These are phyloP conservation scores for Pitangus sulphuratus DNA, from an alignment of 2,797 vertebrate genomes.

Conservation along the genomic window DNA sequence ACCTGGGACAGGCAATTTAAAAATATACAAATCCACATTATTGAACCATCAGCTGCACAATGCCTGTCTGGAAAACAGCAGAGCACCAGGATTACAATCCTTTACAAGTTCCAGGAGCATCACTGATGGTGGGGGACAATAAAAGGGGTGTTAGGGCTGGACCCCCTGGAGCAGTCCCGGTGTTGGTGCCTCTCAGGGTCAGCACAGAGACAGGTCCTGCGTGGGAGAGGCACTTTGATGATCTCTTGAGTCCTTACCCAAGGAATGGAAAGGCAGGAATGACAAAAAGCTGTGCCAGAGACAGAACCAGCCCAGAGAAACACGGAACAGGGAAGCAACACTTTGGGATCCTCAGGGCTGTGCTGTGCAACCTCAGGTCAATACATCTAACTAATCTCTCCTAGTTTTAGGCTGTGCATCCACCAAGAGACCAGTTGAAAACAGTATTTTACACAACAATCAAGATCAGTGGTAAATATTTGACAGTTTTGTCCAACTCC, in stretches of 20 bases:
- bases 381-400: neutral
- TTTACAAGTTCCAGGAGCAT: neutral
- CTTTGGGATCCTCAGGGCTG: neutral
- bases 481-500: neutral
- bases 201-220: neutral
- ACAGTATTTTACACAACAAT: neutral
- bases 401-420: accelerated
- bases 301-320: neutral
- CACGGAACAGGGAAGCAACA: accelerated
- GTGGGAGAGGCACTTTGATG: accelerated
- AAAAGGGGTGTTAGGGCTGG: neutral
- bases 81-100: neutral
- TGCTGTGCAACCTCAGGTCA: neutral
- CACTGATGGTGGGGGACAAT: neutral
- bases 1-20: neutral
- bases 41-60: neutral
- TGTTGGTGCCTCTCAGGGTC: neutral
- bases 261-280: neutral
- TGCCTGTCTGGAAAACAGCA: neutral
- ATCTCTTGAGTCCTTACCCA: neutral
- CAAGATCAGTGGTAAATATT: neutral
- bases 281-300: neutral
- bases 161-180: neutral
- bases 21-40: neutral
- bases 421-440: neutral